Conservation (phyloP, 2,888 invertebrate genomes). For the Troides helena region DNA sequence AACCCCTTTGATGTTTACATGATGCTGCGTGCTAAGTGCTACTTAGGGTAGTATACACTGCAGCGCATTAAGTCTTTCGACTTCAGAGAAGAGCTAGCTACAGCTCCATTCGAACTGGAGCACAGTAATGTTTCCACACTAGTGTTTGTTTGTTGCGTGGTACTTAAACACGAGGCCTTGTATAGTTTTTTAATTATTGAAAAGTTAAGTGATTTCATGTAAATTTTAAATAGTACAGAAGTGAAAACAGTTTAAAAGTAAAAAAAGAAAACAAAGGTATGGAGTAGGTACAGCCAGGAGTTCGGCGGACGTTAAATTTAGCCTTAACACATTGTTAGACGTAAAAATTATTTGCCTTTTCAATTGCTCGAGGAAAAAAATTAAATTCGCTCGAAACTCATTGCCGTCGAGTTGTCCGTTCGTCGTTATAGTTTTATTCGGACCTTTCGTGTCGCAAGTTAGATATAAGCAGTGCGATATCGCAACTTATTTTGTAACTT, state of each 20-base stretch:
- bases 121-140: too few species aligned
- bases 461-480: slow-evolving; percentile 8
- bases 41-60: too few species aligned
- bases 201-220: too few species aligned
- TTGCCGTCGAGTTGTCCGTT: slow-evolving; percentile 12
- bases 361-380: slow-evolving; percentile 23
- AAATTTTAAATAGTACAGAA: background rate
- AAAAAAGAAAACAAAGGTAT: background rate
- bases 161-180: too few species aligned
- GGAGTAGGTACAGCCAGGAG: too few species aligned
- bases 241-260: background rate
- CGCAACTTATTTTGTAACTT: background rate
- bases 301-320: background rate
- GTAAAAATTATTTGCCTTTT: slow-evolving; percentile 26
- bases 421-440: slow-evolving; percentile 10
- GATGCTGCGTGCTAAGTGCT: too few species aligned
- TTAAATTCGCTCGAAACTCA: slow-evolving; percentile 18
- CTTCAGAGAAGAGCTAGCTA: too few species aligned
- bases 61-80: too few species aligned
- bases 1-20: too few species aligned
- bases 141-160: too few species aligned
- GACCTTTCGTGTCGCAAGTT: slow-evolving; percentile 13
- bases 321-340: slow-evolving; percentile 27
- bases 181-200: too few species aligned
- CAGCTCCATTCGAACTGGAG: too few species aligned